Conservation (phyloP, 2,113 vertebrate species). For the Poeciliopsis retropinna region DNA sequence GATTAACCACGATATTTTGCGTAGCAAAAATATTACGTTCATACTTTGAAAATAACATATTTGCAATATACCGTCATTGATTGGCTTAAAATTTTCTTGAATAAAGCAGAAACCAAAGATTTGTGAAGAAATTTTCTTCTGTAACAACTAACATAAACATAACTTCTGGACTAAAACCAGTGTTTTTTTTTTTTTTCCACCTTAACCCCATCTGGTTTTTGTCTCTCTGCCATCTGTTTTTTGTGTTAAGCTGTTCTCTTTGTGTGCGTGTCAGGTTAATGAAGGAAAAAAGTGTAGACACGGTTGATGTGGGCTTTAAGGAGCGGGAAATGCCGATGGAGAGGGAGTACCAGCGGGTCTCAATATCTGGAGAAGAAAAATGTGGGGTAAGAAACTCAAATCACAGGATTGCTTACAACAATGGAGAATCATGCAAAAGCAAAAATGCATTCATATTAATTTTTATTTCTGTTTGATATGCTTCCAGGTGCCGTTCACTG, state of each 20-base stretch:
- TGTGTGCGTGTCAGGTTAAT: conserved; percentile 70
- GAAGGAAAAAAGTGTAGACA: conserved; percentile 83
- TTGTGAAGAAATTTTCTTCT: not conserved
- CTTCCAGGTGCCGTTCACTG: conserved; percentile 92
- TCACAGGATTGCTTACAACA: too few relatives aligned
- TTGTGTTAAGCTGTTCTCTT: not conserved
- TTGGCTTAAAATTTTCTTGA: not conserved
- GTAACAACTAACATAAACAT: not conserved
- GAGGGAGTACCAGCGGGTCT: conserved; percentile 90
- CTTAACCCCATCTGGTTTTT: not conserved
- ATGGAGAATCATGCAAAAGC: not conserved
- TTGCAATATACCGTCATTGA: not conserved
- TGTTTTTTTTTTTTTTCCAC: not conserved
- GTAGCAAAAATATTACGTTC: not conserved
- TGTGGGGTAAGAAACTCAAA: conserved; percentile 86
- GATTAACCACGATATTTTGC: not conserved
- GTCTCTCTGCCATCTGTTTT: not conserved
- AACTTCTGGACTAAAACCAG: not conserved
- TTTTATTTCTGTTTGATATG: not conserved
- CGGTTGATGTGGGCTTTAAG: conserved; percentile 79
- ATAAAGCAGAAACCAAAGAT: not conserved
- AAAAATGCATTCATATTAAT: not conserved
- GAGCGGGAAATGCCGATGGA: conserved; percentile 82
- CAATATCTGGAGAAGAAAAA: conserved; percentile 95
- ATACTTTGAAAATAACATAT: not conserved